Evolutionary conservation across 1,140 invertebrate species (phyloP), one percentile per base, ranked within the genome.

Genomic region (Sminthurides bifidus): DNA sequence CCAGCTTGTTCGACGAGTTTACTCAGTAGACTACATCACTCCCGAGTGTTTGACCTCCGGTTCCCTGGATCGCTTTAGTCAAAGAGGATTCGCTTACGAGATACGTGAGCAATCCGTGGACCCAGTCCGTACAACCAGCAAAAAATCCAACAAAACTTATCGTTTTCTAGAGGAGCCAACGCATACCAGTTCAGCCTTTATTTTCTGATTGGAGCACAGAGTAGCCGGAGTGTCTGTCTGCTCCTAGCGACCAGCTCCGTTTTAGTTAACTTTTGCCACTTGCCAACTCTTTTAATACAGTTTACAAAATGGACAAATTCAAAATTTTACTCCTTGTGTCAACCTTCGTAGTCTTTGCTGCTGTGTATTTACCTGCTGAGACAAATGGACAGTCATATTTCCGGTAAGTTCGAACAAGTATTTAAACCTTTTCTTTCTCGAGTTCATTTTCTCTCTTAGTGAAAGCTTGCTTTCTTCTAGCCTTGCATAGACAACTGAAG

Each of bases 381-480:
- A 59, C 63, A 23, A 49, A 54, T 44, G 59, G 43, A 46, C 63
- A 65, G 29, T 65, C 63, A 2, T 65, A 65, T 53, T 65, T 65
- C 45, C 53, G 63, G 63, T 65, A 46, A 64, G 54, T 41, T n/a
- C 10, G 8, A 10, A 19, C 40, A 10, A 6, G 8, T 43, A 19
- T 6, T 48, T 12, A 23, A 5, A 5, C 23, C 6, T 24, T 27
- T 12, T 4, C 21, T 31, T 17, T 35, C n/a, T 29, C 33, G 3
- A 31, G 23, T 21, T 40, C 23, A 40, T 21, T 40, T 50, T 56
- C 21, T 56, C 37, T 30, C n/a, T 29, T n/a, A 19, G 17, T 40
- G 24, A 6, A 14, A 15, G 37, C 23, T 40, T 52, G 10, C 17
- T 33, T 10, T 6, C 10, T 31, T 33, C n/a, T n/a, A n/a, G n/a